Base-by-base conservation (phyloP, 2,797 vertebrate species). In the Syncerus caffer region DNA sequence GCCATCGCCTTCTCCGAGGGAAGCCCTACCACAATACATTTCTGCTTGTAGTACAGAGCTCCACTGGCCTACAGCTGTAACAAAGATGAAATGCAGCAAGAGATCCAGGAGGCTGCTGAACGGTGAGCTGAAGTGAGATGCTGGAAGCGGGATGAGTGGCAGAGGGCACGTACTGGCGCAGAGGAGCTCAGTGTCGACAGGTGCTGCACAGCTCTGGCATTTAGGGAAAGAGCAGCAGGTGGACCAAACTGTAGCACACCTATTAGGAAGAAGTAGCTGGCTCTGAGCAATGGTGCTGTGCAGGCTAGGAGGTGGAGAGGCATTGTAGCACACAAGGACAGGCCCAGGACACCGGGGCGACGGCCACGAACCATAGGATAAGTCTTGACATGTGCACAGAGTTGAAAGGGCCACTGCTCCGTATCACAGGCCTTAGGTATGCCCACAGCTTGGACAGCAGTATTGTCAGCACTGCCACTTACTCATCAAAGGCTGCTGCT, bases 341-440 rank as follows among this genome's bases (percentile, higher is more conserved):
- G 94, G 82, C 71, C 95, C 90, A 92, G 97, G 50, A 90, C 95
- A 90, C 45, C 8, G 64, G 92, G 96, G 93, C 88, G 79, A 64
- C 0, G 31, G 97, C 78, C 94, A 96, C 94, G 96, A 95, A 96
- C 51, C 90, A 88, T 93, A 96, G 90, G 80, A 83, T 12, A 80
- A 90, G 53, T 96, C 96, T 97, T 97, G 88, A 74, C 53, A 86
- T 50, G 67, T 31, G 74, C 23, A 88, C 27, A 31, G 58, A 25
- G 29, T 14, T 4, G 31, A 79, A 92, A 92, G 51, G 29, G 79
- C 23, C 34, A 38, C 0, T 57, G 27, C 23, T 78, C 51, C 1
- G 1, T 2, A n/a, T 7, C 25, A 38, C 5, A 31, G 55, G 31
- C 62, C 42, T 31, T 14, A 62, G 64, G 53, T 2, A 19, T 0